Conservation (phyloP, 2,797 vertebrate species). For the Philypnodon macrostomus region DNA sequence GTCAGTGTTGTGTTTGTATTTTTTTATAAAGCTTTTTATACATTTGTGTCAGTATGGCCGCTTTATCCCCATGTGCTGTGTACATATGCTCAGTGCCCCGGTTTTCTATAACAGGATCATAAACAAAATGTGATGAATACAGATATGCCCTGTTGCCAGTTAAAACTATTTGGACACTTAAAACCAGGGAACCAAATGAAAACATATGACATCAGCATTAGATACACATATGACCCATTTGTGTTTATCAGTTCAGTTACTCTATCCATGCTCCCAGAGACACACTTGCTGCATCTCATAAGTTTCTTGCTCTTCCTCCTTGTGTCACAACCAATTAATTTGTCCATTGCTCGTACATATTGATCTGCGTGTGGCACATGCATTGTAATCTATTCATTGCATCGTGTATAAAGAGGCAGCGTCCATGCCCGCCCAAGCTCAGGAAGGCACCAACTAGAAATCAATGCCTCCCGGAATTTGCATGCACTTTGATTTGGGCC, state of each 20-base stretch:
- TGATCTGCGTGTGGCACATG: slow-evolving; percentile 71
- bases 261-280: slow-evolving; percentile 3
- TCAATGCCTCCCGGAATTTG: slow-evolving; percentile 31
- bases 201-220: too few relatives aligned
- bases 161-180: too few relatives aligned
- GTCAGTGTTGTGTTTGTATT: neutral
- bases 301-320: slow-evolving; percentile 54
- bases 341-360: slow-evolving; percentile 75
- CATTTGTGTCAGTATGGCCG: slow-evolving; percentile 4
- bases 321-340: slow-evolving; percentile 79
- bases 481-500: slow-evolving; percentile 4
- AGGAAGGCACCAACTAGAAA: slow-evolving; percentile 21
- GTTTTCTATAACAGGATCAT: neutral
- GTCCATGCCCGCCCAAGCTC: slow-evolving; percentile 27
- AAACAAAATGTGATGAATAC: neutral
- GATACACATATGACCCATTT: neutral
- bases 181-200: too few relatives aligned
- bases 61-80: neutral
- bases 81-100: slow-evolving; percentile 1
- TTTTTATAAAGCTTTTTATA: slow-evolving; percentile 2
- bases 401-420: slow-evolving; percentile 59
- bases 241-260: slow-evolving; percentile 37
- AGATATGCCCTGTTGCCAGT: neutral
- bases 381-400: slow-evolving; percentile 77
- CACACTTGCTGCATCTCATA: slow-evolving; percentile 26